A percentile compares a stretch with the other conserved stretches of the same genome.
phyloP scores from a whole-genome alignment of 2,797 vertebrate species.

The Protosalanx chinensis region DNA sequence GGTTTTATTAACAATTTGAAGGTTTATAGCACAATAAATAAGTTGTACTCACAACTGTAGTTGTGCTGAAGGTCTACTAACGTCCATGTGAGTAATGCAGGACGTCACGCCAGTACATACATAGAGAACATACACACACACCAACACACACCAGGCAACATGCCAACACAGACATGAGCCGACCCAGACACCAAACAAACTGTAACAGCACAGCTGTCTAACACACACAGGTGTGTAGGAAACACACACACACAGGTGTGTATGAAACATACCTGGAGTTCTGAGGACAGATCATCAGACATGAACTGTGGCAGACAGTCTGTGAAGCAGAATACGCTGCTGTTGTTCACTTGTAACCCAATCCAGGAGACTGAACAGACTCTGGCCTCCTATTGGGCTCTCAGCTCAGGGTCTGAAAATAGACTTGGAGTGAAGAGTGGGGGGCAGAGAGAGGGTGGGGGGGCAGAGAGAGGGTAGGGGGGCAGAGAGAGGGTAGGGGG shows the following conservation, averaged over 20 bases:
- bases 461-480: neutral
- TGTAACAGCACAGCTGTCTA: neutral
- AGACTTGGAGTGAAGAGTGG: slow-evolving; percentile 37
- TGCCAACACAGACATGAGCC: neutral
- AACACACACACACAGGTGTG: neutral
- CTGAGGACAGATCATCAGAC: slow-evolving; percentile 11
- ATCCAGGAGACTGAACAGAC: slow-evolving; percentile 57
- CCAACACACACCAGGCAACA: neutral
- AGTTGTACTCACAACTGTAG: too few relatives aligned
- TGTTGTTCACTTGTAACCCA: slow-evolving; percentile 56
- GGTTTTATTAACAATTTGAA: too few relatives aligned
- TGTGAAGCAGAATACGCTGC: slow-evolving; percentile 33
- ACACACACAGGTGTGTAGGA: too few relatives aligned
- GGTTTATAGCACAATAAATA: too few relatives aligned
- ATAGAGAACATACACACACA: slow-evolving; percentile 17
- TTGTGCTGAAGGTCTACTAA: too few relatives aligned
- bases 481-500: neutral
- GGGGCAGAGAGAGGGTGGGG: too few relatives aligned
- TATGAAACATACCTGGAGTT: neutral
- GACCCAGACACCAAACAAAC: neutral
- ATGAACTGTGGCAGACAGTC: neutral
- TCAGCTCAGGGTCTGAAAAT: slow-evolving; percentile 59
- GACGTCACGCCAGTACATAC: slow-evolving; percentile 6
- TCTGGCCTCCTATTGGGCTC: slow-evolving; percentile 47
- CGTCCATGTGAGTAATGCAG: too few relatives aligned